Conservation (phyloP, 2,888 invertebrate genomes). For the Hydraecia micacea region DNA sequence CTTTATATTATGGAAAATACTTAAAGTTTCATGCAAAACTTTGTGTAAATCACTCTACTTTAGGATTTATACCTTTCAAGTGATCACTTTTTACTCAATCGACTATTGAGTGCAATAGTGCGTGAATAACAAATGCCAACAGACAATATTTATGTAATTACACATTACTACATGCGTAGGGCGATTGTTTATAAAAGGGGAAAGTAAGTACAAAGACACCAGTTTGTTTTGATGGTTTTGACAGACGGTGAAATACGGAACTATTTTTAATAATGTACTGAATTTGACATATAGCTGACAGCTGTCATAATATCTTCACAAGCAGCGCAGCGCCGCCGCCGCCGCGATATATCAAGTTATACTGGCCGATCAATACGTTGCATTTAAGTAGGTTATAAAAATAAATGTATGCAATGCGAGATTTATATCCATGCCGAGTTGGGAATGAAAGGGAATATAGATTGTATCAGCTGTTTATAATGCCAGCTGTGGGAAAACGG, state of each 20-base stretch:
- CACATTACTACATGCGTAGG: slow-evolving; percentile 45
- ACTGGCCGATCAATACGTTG: slow-evolving; percentile 22
- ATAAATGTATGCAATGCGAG: slow-evolving; percentile 46
- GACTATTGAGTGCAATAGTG: slow-evolving; percentile 67
- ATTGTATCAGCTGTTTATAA: slow-evolving; percentile 62
- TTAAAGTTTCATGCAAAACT: not conserved
- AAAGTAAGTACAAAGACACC: slow-evolving; percentile 28
- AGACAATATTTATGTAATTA: slow-evolving; percentile 62
- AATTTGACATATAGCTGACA: slow-evolving; percentile 33
- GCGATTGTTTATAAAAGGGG: slow-evolving; percentile 49
- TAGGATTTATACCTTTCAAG: slow-evolving; percentile 19
- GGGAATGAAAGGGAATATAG: slow-evolving; percentile 64
- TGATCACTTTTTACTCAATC: slow-evolving; percentile 52
- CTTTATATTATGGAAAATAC: not conserved
- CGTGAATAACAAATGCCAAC: slow-evolving; percentile 65
- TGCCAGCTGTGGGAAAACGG: slow-evolving; percentile 62
- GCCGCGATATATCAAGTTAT: slow-evolving; percentile 3
- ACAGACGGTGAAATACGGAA: slow-evolving; percentile 8
- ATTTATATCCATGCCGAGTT: slow-evolving; percentile 56
- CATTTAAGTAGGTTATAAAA: slow-evolving; percentile 62
- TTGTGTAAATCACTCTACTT: not conserved
- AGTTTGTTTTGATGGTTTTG: slow-evolving; percentile 24
- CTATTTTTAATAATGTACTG: not conserved
- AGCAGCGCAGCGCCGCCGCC: not conserved
- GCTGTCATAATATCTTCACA: slow-evolving; percentile 39